A percentile compares a stretch with the other conserved stretches of the same genome.
phyloP scores from a whole-genome alignment of 2,888 invertebrate species.

The Drosophila meridionalis region DNA sequence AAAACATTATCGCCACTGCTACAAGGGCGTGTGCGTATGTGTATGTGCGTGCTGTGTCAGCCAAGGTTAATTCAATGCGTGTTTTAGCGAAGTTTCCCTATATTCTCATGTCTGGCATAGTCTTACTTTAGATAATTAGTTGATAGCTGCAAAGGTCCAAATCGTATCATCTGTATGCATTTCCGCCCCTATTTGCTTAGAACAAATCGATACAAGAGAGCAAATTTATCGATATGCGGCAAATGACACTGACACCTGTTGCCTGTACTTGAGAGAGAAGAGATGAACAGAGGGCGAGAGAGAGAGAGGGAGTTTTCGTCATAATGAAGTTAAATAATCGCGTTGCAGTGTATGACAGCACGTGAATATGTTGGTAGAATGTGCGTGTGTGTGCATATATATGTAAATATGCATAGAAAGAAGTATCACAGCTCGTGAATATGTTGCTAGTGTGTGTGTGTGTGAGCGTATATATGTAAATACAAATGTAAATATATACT shows the following conservation, averaged over 20 bases:
- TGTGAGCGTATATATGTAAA: background rate
- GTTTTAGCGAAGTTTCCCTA: constrained; percentile 1
- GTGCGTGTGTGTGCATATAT: background rate
- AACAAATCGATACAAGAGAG: constrained; percentile 35
- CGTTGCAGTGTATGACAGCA: background rate
- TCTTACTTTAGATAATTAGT: constrained; percentile 27
- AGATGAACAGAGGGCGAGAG: background rate
- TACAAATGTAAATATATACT: background rate
- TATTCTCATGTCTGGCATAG: constrained; percentile 3
- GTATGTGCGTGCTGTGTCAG: constrained; percentile 6
- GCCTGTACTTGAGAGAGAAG: constrained; percentile 4
- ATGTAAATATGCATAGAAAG: no score
- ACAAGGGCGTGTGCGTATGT: constrained; percentile 19
- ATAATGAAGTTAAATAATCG: constrained; percentile 15
- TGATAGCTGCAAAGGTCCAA: background rate
- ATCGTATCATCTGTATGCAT: background rate
- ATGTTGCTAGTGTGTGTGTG: background rate
- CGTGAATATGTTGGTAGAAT: background rate
- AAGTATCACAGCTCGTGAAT: background rate
- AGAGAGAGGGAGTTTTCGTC: background rate
- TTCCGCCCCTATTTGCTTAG: background rate
- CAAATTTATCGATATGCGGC: constrained; percentile 41
- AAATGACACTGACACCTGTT: constrained; percentile 50
- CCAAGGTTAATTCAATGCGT: constrained; percentile 43
- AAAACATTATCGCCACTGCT: constrained; percentile 54